These are phyloP conservation scores for Phymastichus coffea DNA, from an alignment of 1,140 invertebrate species.

Conservation along the genomic window DNA sequence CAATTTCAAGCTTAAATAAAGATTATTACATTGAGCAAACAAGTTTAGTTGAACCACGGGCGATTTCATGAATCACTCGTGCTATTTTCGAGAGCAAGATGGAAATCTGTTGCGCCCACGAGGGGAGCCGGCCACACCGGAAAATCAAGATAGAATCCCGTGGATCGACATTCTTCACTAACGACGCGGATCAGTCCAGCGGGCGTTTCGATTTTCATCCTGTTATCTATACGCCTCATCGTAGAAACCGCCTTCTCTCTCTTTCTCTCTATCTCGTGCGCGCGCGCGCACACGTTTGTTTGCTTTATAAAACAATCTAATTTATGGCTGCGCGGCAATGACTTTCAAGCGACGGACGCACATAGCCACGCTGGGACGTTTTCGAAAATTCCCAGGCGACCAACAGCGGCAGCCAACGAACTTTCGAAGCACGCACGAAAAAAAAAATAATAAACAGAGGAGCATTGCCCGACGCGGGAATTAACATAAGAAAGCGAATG, in stretches of 20 bases:
- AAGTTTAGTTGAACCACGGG: no score
- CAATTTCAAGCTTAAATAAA: no score
- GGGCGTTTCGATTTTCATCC: not conserved
- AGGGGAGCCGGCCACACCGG: not conserved
- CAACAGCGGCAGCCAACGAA: not conserved
- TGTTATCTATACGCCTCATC: not conserved
- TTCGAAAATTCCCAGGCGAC: not conserved
- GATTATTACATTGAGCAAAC: no score
- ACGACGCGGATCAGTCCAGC: slow-evolving; percentile 4
- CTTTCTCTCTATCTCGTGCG: no score
- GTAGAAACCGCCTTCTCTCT: not conserved
- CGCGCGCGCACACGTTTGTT: not conserved
- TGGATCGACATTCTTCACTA: slow-evolving; percentile 9
- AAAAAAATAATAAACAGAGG: not conserved
- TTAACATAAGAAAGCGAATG: slow-evolving; percentile 13
- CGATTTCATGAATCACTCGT: no score
- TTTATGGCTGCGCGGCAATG: no score
- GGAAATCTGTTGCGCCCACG: not conserved
- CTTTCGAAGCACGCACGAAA: not conserved
- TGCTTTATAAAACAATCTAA: no score
- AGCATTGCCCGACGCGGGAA: not conserved
- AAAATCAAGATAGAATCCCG: not conserved
- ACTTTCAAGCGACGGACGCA: no score
- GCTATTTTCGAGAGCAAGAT: not conserved
- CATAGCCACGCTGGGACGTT: no score